Evolutionary conservation across 1,140 invertebrate species (phyloP).

Genomic region (Palaemon carinicauda): DNA sequence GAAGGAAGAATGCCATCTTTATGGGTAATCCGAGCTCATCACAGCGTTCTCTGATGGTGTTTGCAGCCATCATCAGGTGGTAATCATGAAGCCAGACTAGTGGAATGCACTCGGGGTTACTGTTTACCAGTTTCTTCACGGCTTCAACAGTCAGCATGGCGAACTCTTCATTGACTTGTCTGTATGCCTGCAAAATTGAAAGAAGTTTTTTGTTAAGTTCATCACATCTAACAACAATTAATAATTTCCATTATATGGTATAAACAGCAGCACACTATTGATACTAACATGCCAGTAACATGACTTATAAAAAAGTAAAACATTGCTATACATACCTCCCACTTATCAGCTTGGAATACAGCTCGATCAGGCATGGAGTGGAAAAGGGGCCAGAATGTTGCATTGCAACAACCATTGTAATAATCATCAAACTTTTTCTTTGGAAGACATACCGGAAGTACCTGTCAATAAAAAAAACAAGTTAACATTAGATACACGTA

Average conservation of each 20-base stretch:
- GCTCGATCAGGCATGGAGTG: slow-evolving; percentile 88
- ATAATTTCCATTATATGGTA: neutral
- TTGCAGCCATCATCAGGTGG: slow-evolving; percentile 88
- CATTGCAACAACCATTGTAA: slow-evolving; percentile 92
- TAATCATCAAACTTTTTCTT: slow-evolving; percentile 81
- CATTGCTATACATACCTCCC: slow-evolving; percentile 67
- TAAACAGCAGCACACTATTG: neutral
- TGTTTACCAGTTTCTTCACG: slow-evolving; percentile 66
- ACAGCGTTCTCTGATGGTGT: slow-evolving; percentile 80
- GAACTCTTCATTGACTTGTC: slow-evolving; percentile 82
- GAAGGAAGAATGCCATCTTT: slow-evolving; percentile 88
- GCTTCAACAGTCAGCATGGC: slow-evolving; percentile 80
- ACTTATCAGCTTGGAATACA: slow-evolving; percentile 80
- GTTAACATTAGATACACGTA: no score
- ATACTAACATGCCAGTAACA: neutral
- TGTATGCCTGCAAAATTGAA: slow-evolving; percentile 71
- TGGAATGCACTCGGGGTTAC: slow-evolving; percentile 72
- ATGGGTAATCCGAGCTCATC: slow-evolving; percentile 80
- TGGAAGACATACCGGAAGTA: slow-evolving; percentile 81
- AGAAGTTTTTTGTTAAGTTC: neutral
- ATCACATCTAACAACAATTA: neutral
- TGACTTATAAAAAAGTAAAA: neutral
- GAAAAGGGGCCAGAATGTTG: slow-evolving; percentile 89
- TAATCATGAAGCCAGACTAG: slow-evolving; percentile 93
- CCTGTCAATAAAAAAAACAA: slow-evolving; percentile 66